These are phyloP conservation scores for Caranx ignobilis DNA, from an alignment of 2,113 vertebrate species.

Conservation along the genomic window DNA sequence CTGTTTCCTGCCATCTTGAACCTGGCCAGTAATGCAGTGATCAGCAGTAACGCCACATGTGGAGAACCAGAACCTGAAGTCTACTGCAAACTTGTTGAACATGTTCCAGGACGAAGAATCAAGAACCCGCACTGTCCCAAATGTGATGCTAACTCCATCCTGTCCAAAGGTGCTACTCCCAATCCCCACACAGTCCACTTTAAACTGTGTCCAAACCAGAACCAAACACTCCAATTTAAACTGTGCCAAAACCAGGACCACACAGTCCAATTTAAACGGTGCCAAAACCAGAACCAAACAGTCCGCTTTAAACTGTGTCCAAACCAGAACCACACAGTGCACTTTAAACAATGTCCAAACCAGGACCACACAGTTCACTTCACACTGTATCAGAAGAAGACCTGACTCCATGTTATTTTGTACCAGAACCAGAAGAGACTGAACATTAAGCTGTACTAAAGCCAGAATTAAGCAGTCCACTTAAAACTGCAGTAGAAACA, in stretches of 20 bases:
- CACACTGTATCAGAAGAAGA: too few species aligned
- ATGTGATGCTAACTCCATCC: conserved; percentile 88
- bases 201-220: neutral
- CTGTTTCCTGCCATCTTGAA: conserved; percentile 97
- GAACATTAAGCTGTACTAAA: too few species aligned
- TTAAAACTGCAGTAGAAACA: too few species aligned
- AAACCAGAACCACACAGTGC: too few species aligned
- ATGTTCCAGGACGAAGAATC: conserved; percentile 89
- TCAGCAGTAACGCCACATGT: conserved; percentile 94
- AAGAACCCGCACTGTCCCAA: conserved; percentile 91
- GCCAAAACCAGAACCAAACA: neutral
- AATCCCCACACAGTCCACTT: neutral
- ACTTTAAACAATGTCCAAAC: too few species aligned
- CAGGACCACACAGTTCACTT: too few species aligned
- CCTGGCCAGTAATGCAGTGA: conserved; percentile 91
- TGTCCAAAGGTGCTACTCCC: conserved; percentile 86
- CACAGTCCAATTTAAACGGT: too few species aligned
- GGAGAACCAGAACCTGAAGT: conserved; percentile 91
- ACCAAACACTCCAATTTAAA: neutral
- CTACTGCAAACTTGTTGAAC: conserved; percentile 97
- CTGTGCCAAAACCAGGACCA: neutral
- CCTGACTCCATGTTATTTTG: too few species aligned
- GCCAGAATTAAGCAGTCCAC: too few species aligned
- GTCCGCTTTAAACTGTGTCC: too few species aligned
- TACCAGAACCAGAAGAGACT: too few species aligned